Percentiles rank a stretch among this genome's conserved stretches.
Conservation (phyloP, 1,140 invertebrate genomes). For the Diabrotica virgifera region DNA sequence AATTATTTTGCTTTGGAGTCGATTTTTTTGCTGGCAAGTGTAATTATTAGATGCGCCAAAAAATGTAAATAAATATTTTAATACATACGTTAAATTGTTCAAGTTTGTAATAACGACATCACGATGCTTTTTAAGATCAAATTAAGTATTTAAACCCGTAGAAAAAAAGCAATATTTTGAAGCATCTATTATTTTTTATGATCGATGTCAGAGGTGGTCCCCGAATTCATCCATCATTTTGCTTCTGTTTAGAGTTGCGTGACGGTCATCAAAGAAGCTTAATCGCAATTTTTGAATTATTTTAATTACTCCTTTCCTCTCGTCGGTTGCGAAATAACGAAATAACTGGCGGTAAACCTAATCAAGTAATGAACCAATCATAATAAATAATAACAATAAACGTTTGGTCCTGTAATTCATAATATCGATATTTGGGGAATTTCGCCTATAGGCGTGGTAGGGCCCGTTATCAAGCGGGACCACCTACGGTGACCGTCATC, state of each 20-base stretch:
- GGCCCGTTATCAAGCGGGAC: neutral
- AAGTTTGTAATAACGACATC: no score
- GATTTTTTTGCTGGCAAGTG: no score
- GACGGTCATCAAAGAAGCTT: neutral
- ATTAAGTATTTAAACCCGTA: no score
- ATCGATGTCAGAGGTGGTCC: neutral
- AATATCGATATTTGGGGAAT: neutral
- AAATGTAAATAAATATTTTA: no score
- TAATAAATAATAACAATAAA: neutral
- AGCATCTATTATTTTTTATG: no score
- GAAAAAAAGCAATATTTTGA: no score
- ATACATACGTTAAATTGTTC: no score
- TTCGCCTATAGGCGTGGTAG: neutral
- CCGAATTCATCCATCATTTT: neutral
- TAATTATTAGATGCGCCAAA: no score
- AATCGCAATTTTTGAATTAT: slow-evolving; percentile 1
- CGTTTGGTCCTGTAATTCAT: neutral
- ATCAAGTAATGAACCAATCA: neutral
- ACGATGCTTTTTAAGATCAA: no score
- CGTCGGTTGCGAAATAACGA: neutral
- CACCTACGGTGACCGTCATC: neutral
- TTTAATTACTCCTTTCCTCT: neutral
- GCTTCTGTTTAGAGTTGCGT: neutral
- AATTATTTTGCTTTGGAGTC: no score
- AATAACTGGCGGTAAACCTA: neutral